Percentiles rank a stretch among this genome's conserved stretches.
Conservation (phyloP, 2,797 vertebrate genomes). For the Lepus townsendii region DNA sequence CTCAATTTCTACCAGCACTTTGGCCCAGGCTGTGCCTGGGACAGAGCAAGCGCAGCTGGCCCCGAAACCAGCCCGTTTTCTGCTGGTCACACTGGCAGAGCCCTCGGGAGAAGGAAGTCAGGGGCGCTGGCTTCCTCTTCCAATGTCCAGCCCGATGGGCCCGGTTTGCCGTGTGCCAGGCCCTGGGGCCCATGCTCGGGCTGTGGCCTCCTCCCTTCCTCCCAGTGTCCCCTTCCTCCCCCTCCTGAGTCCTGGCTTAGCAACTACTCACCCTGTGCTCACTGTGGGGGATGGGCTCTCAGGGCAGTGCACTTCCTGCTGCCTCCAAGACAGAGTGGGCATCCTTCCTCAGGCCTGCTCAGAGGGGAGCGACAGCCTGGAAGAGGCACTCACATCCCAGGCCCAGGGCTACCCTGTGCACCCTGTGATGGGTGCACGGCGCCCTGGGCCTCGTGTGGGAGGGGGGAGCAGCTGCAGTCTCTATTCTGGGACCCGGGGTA, state of each 20-base stretch:
- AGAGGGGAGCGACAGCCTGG: not conserved
- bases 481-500: not conserved
- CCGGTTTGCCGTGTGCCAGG: not conserved
- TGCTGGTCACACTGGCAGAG: not conserved
- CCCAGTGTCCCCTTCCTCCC: not conserved
- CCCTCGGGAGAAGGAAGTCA: not conserved
- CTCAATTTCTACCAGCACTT: not conserved
- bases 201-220: not conserved
- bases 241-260: too few species aligned
- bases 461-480: not conserved
- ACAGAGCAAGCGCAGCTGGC: not conserved
- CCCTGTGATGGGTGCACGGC: not conserved
- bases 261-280: not conserved
- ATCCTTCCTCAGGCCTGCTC: not conserved
- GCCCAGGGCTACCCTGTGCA: not conserved
- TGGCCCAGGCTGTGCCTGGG: not conserved
- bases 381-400: rapidly evolving
- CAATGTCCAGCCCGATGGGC: not conserved
- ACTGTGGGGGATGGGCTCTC: not conserved
- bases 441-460: not conserved
- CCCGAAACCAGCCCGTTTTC: not conserved
- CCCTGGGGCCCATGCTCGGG: not conserved
- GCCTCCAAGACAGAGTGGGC: not conserved
- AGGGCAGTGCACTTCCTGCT: not conserved
- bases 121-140: not conserved